phyloP scores from a whole-genome alignment of 2,113 vertebrate species.

The Nansenia antarctica region DNA sequence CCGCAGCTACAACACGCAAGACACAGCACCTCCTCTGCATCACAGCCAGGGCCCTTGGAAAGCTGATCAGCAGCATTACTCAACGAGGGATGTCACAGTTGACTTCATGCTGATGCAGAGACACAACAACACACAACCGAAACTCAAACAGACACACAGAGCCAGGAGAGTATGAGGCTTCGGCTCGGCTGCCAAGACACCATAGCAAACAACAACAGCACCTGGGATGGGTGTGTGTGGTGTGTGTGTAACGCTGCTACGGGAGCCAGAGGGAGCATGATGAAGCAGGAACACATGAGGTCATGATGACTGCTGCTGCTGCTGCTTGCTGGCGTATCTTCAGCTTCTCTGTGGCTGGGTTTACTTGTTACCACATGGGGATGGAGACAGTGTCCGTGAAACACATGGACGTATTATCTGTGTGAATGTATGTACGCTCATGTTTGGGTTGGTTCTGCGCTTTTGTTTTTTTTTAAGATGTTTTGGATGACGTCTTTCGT shows the following conservation, averaged over 20 bases:
- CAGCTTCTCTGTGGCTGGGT: background rate
- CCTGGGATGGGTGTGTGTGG: constrained; percentile 48
- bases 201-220: constrained; percentile 66
- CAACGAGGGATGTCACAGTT: constrained; percentile 47
- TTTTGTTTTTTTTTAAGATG: no score
- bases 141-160: background rate
- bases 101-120: constrained; percentile 64
- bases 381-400: no score
- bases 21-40: constrained; percentile 20
- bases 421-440: no score
- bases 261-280: constrained; percentile 46
- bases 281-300: constrained; percentile 68
- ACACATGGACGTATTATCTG: no score
- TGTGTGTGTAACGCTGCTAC: constrained; percentile 17
- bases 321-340: background rate
- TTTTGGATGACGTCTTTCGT: no score
- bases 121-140: constrained; percentile 39
- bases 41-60: constrained; percentile 35
- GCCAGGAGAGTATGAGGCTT: background rate
- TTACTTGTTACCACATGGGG: background rate
- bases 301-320: constrained; percentile 45
- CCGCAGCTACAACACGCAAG: no score
- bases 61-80: constrained; percentile 51
- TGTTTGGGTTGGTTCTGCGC: no score
- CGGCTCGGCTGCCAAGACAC: constrained; percentile 56